Evolutionary conservation across 2,113 vertebrate genomes (phyloP).

Genomic region (Dicrurus megarhynchus): DNA sequence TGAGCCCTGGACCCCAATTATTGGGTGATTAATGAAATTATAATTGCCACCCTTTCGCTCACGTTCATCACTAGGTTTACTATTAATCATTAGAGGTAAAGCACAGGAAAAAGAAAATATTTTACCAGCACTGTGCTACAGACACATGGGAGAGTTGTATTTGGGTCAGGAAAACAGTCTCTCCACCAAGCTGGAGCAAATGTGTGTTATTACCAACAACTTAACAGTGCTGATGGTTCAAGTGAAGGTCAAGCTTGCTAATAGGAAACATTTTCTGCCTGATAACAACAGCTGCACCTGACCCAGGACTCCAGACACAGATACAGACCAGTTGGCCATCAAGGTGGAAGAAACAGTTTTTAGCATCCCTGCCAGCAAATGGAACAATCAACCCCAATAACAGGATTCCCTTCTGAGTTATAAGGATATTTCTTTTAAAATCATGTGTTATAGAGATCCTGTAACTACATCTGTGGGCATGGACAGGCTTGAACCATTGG

Average conservation of each 20-base stretch:
- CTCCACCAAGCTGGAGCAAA: not conserved
- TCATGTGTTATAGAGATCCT: fast-evolving
- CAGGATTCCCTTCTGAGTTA: fast-evolving
- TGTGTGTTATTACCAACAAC: constrained; percentile 30
- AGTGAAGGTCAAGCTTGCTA: constrained; percentile 46
- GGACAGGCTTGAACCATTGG: fast-evolving
- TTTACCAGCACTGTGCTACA: not conserved
- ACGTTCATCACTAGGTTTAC: constrained; percentile 70
- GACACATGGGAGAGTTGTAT: not conserved
- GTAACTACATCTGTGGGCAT: fast-evolving
- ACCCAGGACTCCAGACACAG: not conserved
- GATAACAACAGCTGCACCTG: not conserved
- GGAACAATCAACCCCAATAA: not conserved
- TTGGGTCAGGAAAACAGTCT: not conserved
- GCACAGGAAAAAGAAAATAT: constrained; percentile 38
- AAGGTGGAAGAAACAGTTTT: not conserved
- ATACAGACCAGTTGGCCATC: not conserved
- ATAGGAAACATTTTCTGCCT: not conserved
- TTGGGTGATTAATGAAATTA: constrained; percentile 83
- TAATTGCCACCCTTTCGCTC: constrained; percentile 73
- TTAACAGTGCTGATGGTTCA: not conserved
- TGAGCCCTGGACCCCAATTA: constrained; percentile 78
- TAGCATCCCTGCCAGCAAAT: not conserved
- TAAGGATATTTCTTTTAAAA: not conserved
- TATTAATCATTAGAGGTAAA: constrained; percentile 71